Evolutionary conservation across 2,888 invertebrate genomes (phyloP).

Genomic region (Quadroppia sp.): DNA sequence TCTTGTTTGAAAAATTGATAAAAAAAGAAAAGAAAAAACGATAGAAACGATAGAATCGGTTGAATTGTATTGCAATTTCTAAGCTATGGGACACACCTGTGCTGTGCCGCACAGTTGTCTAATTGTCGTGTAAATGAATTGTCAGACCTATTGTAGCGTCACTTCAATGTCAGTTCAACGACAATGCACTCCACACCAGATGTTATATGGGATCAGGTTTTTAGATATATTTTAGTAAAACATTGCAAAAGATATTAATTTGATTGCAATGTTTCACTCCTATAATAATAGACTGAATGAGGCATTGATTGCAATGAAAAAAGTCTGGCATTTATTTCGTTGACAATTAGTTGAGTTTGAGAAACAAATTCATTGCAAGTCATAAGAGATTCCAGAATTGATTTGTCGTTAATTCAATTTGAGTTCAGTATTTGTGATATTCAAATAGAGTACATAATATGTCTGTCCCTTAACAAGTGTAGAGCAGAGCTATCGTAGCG

Average conservation of each 20-base stretch:
- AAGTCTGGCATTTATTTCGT: background rate
- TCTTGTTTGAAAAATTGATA: background rate
- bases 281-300: background rate
- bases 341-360: background rate
- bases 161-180: constrained; percentile 26
- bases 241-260: constrained; percentile 6
- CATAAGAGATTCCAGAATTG: background rate
- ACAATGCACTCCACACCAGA: constrained; percentile 32
- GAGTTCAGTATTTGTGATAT: background rate
- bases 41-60: constrained; percentile 18
- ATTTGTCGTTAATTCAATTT: constrained; percentile 26
- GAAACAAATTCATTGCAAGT: background rate
- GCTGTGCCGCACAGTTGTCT: constrained; percentile 30
- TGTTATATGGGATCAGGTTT: constrained; percentile 33
- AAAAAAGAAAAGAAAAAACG: background rate
- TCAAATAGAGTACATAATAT: constrained; percentile 19
- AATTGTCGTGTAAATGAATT: constrained; percentile 36
- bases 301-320: background rate
- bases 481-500: constrained; percentile 26
- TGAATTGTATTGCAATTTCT: constrained; percentile 25
- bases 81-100: constrained; percentile 15
- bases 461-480: constrained; percentile 19
- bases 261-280: background rate
- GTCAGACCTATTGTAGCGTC: constrained; percentile 32
- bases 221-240: background rate